Conservation (phyloP, 2,888 invertebrate species). For the Leistus spinibarbis region DNA sequence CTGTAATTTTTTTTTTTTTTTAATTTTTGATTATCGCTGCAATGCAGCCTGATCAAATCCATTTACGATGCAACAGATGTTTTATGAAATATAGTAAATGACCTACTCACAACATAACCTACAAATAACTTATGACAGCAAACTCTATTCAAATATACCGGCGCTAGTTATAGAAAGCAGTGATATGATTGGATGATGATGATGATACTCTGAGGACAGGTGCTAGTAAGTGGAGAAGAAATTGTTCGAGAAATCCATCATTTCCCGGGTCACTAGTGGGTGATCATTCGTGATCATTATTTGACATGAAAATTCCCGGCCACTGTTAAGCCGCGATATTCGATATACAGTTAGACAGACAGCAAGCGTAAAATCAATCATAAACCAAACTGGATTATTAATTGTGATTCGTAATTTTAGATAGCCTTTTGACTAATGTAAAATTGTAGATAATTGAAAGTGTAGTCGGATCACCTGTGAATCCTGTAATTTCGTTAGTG, state of each 20-base stretch:
- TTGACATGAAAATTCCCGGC: not conserved
- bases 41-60: not conserved
- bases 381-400: too few species aligned
- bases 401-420: too few species aligned
- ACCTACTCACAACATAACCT: conserved; percentile 20
- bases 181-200: conserved; percentile 4
- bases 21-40: not conserved
- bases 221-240: not conserved
- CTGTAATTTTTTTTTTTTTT: not conserved
- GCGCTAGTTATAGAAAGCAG: conserved; percentile 26
- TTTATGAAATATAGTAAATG: conserved; percentile 20
- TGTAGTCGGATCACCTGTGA: too few species aligned
- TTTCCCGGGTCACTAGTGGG: not conserved
- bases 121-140: conserved; percentile 29
- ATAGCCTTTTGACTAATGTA: too few species aligned
- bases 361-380: too few species aligned
- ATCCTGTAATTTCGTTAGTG: not conserved
- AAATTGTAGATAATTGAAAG: too few species aligned
- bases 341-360: too few species aligned
- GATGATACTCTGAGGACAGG: not conserved
- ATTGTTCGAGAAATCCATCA: not conserved
- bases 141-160: conserved; percentile 12
- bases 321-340: not conserved
- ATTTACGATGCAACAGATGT: conserved; percentile 19
- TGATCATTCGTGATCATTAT: not conserved